These are phyloP conservation scores for Drosophila austrosaltans DNA, from an alignment of 2,888 invertebrate species.

Conservation along the genomic window DNA sequence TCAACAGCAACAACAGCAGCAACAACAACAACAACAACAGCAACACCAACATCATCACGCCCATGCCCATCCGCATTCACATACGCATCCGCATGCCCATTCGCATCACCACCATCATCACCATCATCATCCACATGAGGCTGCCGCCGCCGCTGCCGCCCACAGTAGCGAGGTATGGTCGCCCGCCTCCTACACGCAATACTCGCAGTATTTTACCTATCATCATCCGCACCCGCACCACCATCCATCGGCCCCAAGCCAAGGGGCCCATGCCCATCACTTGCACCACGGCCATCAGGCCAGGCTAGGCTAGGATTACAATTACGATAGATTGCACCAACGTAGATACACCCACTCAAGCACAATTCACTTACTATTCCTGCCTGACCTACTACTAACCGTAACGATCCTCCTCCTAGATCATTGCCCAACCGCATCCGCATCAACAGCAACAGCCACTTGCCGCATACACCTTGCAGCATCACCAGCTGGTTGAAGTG, in stretches of 20 bases:
- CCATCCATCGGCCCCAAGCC: slow-evolving; percentile 67
- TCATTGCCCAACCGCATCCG: slow-evolving; percentile 74
- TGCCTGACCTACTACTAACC: slow-evolving; percentile 64
- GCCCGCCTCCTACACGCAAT: slow-evolving; percentile 85
- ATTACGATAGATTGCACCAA: slow-evolving; percentile 37
- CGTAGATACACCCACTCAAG: slow-evolving; percentile 39
- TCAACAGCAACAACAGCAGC: slow-evolving; percentile 35
- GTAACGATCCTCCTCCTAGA: slow-evolving; percentile 73
- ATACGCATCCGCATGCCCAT: slow-evolving; percentile 55
- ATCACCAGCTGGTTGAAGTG: slow-evolving; percentile 67
- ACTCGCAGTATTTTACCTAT: slow-evolving; percentile 87
- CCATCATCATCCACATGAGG: slow-evolving; percentile 49
- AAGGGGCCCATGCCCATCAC: slow-evolving; percentile 81
- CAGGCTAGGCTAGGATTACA: slow-evolving; percentile 47
- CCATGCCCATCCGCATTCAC: slow-evolving; percentile 49
- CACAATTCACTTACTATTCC: slow-evolving; percentile 26
- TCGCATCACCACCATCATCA: slow-evolving; percentile 54
- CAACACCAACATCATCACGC: slow-evolving; percentile 43
- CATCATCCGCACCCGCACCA: slow-evolving; percentile 83
- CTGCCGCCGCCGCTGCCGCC: slow-evolving; percentile 45
- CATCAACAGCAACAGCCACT: slow-evolving; percentile 74
- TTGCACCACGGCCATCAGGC: slow-evolving; percentile 81
- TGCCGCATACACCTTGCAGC: slow-evolving; percentile 68
- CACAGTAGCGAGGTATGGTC: slow-evolving; percentile 87
- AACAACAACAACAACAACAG: slow-evolving; percentile 39